Conservation (phyloP, 35 echinoderm and acorn worm genomes). For the Apostichopus californicus region DNA sequence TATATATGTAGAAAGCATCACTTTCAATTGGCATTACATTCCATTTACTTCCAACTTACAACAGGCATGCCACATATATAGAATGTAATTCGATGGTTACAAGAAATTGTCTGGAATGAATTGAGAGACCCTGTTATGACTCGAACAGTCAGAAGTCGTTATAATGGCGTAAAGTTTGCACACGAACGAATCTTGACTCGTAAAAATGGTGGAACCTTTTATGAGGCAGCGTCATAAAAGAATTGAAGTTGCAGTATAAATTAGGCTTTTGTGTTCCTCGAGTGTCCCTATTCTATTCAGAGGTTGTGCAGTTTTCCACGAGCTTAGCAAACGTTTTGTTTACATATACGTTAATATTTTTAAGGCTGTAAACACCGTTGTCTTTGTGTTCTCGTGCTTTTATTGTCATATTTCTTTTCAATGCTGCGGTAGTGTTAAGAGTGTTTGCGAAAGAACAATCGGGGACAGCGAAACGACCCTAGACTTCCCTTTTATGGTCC, state of each 20-base stretch:
- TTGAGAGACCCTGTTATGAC: too few relatives aligned
- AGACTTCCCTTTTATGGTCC: background rate
- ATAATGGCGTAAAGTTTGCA: too few relatives aligned
- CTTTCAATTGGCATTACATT: too few relatives aligned
- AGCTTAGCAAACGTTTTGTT: background rate
- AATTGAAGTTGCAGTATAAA: constrained; percentile 5
- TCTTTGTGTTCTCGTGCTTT: background rate
- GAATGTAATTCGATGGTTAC: too few relatives aligned
- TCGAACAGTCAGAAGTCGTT: too few relatives aligned
- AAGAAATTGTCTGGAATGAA: too few relatives aligned
- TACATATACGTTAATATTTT: background rate
- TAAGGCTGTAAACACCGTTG: background rate
- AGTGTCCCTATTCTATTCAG: background rate
- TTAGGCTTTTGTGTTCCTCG: background rate
- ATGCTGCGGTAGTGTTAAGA: background rate
- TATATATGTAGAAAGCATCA: too few relatives aligned
- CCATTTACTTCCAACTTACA: too few relatives aligned
- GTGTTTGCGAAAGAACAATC: background rate
- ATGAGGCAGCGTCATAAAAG: background rate
- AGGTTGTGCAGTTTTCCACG: background rate
- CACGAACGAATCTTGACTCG: too few relatives aligned
- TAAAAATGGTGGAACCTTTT: background rate
- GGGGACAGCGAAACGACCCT: background rate
- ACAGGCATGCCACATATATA: too few relatives aligned
- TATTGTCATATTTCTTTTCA: background rate